These are phyloP conservation scores for Neodiprion pinetum DNA, from an alignment of 1,140 invertebrate species.

Conservation along the genomic window DNA sequence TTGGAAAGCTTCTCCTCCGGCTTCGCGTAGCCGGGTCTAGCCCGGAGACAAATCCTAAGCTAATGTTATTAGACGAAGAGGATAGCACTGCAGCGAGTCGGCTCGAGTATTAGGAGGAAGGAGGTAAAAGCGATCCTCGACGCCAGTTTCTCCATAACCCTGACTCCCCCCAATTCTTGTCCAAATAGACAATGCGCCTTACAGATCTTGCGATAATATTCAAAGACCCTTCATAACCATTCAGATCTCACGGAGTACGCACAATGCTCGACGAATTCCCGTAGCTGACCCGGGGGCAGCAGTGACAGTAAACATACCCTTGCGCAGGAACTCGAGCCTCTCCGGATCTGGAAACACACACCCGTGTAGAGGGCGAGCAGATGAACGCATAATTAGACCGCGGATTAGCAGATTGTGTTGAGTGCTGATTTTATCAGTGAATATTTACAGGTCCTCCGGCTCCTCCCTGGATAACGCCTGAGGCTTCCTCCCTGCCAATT, in stretches of 20 bases:
- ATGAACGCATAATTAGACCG: conserved; percentile 21
- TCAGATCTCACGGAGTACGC: neutral
- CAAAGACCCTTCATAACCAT: conserved; percentile 1
- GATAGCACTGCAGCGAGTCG: neutral
- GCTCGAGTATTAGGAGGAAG: neutral
- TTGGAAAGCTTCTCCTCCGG: neutral
- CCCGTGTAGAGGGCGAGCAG: conserved; percentile 4
- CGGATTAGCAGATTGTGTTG: conserved; percentile 37
- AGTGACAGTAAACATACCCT: conserved; percentile 27
- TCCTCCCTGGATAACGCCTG: neutral
- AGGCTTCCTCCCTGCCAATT: too few species aligned
- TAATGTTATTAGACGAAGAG: conserved; percentile 3
- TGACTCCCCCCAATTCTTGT: neutral
- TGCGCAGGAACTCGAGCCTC: conserved; percentile 22
- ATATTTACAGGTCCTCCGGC: conserved; percentile 21
- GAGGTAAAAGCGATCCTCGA: neutral
- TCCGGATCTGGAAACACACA: neutral
- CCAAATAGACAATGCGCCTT: neutral
- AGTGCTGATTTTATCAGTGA: conserved; percentile 36
- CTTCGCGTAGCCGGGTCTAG: neutral
- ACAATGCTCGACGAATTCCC: neutral
- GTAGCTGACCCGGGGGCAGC: neutral
- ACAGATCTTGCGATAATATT: conserved; percentile 7
- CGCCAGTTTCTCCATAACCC: neutral
- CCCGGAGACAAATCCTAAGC: conserved; percentile 3